phyloP scores from a whole-genome alignment of 1,140 invertebrate species.

The Trachymyrmex cornetzi region DNA sequence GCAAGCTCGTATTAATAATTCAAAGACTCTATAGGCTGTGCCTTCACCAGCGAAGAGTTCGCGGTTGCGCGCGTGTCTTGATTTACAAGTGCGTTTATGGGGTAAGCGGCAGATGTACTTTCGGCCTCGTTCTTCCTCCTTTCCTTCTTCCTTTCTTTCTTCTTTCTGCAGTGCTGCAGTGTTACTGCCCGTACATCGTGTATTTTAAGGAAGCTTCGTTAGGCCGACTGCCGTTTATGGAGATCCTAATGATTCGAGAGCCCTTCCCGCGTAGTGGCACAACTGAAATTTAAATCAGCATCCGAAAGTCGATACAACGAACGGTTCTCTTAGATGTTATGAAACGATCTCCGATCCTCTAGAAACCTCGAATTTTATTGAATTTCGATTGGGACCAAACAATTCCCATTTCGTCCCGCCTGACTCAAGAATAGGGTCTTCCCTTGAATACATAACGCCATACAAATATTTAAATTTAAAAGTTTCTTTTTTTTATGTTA shows the following conservation, averaged over 20 bases:
- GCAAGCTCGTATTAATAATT: slow-evolving; percentile 83
- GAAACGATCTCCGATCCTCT: slow-evolving; percentile 31
- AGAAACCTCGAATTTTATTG: slow-evolving; percentile 45
- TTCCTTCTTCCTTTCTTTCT: background rate
- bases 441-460: background rate
- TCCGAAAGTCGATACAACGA: slow-evolving; percentile 43
- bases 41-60: slow-evolving; percentile 61
- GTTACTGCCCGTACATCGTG: slow-evolving; percentile 68
- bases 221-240: slow-evolving; percentile 75
- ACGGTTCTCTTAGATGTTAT: slow-evolving; percentile 50
- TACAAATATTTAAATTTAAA: slow-evolving; percentile 35
- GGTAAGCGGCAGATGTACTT: slow-evolving; percentile 82
- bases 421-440: background rate
- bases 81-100: slow-evolving; percentile 84
- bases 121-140: slow-evolving; percentile 55
- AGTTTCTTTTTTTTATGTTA: slow-evolving; percentile 6
- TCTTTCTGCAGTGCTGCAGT: slow-evolving; percentile 45
- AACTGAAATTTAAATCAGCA: slow-evolving; percentile 74
- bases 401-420: background rate
- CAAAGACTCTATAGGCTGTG: slow-evolving; percentile 73
- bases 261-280: slow-evolving; percentile 68
- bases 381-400: slow-evolving; percentile 16
- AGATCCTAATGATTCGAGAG: slow-evolving; percentile 76
- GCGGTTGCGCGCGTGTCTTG: slow-evolving; percentile 75
- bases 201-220: slow-evolving; percentile 78